A percentile compares a stretch with the other conserved stretches of the same genome.
These are phyloP conservation scores for Cardiocondyla obscurior DNA, from an alignment of 1,140 invertebrate genomes.

Conservation along the genomic window DNA sequence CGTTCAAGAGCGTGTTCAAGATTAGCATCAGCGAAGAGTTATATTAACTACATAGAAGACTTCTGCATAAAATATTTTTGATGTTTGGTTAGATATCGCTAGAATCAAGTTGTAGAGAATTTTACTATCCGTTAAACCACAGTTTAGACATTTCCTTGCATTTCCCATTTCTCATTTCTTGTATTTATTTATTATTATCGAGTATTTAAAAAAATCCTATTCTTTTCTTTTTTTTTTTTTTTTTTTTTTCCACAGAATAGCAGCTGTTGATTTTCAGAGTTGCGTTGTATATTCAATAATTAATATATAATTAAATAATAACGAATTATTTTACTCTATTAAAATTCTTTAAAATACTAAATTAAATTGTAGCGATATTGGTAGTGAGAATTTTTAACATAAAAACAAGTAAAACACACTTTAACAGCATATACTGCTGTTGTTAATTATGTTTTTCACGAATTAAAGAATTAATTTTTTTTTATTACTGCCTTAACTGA, in stretches of 20 bases:
- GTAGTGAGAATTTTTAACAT: neutral
- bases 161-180: too few relatives aligned
- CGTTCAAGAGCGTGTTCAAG: conserved; percentile 59
- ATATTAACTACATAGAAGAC: conserved; percentile 31
- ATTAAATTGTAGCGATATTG: neutral
- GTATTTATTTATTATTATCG: too few relatives aligned
- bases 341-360: neutral
- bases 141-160: neutral
- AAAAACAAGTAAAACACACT: neutral
- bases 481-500: neutral
- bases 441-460: neutral
- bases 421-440: neutral
- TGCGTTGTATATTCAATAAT: too few relatives aligned
- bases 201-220: too few relatives aligned
- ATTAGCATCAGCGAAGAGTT: conserved; percentile 56
- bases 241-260: too few relatives aligned
- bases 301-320: too few relatives aligned
- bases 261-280: too few relatives aligned
- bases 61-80: conserved; percentile 41
- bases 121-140: conserved; percentile 41
- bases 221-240: too few relatives aligned
- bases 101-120: conserved; percentile 30
- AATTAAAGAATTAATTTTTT: neutral
- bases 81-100: conserved; percentile 49
- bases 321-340: neutral